A percentile compares a stretch with the other conserved stretches of the same genome.
These are phyloP conservation scores for Philonicus albiceps DNA, from an alignment of 2,888 invertebrate species.

Conservation along the genomic window DNA sequence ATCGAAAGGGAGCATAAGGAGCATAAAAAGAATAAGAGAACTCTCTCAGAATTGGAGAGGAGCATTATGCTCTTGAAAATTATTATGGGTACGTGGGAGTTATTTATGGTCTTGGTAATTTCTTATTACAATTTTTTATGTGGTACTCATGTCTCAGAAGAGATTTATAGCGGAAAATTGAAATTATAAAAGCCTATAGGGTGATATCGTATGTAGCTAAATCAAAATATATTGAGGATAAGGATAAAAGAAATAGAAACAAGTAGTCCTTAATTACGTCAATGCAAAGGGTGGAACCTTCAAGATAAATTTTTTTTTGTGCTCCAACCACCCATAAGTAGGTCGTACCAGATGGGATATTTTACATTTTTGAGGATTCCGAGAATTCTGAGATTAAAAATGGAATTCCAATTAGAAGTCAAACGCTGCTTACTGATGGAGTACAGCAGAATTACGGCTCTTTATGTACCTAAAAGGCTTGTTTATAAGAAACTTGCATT, in stretches of 20 bases:
- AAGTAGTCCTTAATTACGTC: neutral
- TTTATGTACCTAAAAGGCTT: neutral
- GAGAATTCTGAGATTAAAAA: neutral
- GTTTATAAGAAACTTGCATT: neutral
- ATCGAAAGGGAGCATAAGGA: neutral
- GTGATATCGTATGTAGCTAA: neutral
- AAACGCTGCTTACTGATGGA: neutral
- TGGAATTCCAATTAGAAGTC: neutral
- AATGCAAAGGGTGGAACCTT: neutral
- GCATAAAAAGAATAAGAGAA: neutral
- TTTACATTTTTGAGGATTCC: neutral
- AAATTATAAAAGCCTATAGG: neutral
- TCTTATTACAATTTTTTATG: constrained; percentile 6
- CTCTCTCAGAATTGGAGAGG: neutral
- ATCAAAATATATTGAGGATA: neutral
- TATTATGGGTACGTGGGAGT: neutral
- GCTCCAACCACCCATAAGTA: neutral
- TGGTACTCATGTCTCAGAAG: neutral
- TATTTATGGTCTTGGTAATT: constrained; percentile 10
- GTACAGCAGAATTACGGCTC: neutral
- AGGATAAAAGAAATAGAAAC: neutral
- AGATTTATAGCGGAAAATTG: constrained; percentile 16
- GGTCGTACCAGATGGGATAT: neutral
- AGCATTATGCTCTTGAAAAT: constrained; percentile 23
- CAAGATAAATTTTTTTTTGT: neutral